Base-by-base conservation (phyloP, 2,888 invertebrate species). In the Protodeltote pygarga region DNA sequence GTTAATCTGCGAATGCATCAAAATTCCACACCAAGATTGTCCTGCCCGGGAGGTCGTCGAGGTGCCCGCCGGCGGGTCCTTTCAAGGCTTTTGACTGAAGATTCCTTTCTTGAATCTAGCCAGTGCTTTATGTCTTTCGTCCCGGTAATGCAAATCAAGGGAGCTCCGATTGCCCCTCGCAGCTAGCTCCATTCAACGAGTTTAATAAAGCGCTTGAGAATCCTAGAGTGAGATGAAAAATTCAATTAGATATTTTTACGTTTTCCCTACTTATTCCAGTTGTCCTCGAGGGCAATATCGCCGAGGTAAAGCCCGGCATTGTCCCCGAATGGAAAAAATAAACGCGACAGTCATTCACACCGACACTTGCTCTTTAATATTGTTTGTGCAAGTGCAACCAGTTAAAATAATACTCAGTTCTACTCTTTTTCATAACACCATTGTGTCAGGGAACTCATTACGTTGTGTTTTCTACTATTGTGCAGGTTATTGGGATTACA, bases 161-260 rank as follows among this genome's bases (percentile, higher is more conserved):
- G 44, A 65, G 68, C 71, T 61, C 62, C 79, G 80, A 83, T 84
- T 82, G 85, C 82, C 80, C 71, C 76, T 75, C 70, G 59, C 74
- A 62, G 77, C 67, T 70, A 41, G 31, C 57, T 45, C 68, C 65
- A 80, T 83, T 83, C 80, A 79, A 73, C 71, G 73, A 77, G 75
- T 83, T 84, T 83, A 85, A 82, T 85, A 85, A 83, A 83, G 78
- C 72, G 68, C 69, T 60, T 51, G 68, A 70, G 69, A 73, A 75
- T 75, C 71, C 68, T 77, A 76, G 79, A 75, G 68, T 71, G 68
- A 73, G 64, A 84, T 83, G 79, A 85, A 85, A 85, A 85, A 85
- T 87, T 85, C 83, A 83, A 87, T 86, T 83, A 82, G 75, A 81
- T 83, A 77, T 80, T 80, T 79, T 79, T 75, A 75, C 72, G 70